Evolutionary conservation across 2,113 vertebrate genomes (phyloP), one percentile per base, ranked within the genome.

Genomic region (Craseonycteris thonglongyai): DNA sequence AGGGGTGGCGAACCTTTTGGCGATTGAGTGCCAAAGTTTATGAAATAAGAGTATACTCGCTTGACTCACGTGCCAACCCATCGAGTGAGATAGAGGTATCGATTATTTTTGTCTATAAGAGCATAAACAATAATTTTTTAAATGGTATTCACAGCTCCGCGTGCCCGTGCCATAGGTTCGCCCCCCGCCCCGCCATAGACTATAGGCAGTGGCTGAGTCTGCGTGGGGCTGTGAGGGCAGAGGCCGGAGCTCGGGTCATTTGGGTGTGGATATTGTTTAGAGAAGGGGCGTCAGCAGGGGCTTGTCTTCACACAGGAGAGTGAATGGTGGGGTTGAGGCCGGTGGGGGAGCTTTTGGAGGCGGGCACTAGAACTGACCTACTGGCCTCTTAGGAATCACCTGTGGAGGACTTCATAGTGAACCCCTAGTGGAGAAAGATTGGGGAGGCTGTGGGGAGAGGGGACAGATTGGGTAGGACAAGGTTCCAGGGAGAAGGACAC

Each of bases 211-310:
- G 0, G 24, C 7, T 38, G 89, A 24, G 26, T 22, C 3, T 8
- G n/a, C 0, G 16, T 4, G 33, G 21, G 81, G 7, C 13, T 9
- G 21, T 5, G 6, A 56, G 74, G 58, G 24, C 68, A 24, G 66
- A 71, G 33, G 9, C 0, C 0, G 30, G 58, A 18, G n/a, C 47
- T 4, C 15, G 1, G 1, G 1, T 75, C 10, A 6, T 40, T 15
- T 30, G 40, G 47, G 22, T 42, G 47, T 10, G n/a, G 45, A 26
- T 3, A 0, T 6, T 24, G 56, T 42, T 10, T 5, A 22, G 79
- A 59, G 56, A 6, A n/a, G 82, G 59, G 66, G 66, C 10, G 47
- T 15, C 11, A 6, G 13, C 6, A 45, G 79, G 33, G 18, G 26
- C 26, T 0, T 7, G 22, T 42, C 12, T 56, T 33, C 45, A 1